Base-by-base conservation (phyloP, 2,888 invertebrate genomes). In the Steinernema hermaphroditum region DNA sequence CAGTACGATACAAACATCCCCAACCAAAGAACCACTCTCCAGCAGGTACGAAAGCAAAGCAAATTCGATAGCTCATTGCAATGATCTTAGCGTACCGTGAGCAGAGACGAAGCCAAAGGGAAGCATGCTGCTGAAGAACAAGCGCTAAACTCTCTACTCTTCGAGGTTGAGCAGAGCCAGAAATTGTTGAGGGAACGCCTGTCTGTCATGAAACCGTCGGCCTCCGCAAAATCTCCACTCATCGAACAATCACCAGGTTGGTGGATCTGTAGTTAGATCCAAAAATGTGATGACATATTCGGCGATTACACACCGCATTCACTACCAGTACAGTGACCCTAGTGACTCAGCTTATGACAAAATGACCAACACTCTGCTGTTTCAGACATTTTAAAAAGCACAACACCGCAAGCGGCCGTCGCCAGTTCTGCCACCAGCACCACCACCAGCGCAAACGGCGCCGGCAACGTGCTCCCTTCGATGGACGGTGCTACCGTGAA, bases 301-400 rank as follows among this genome's bases (percentile, higher is more conserved):
- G n/a, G 8, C n/a, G 32, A n/a, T n/a, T n/a, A n/a, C n/a, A n/a
- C n/a, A n/a, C n/a, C n/a, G n/a, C n/a, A n/a, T n/a, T n/a, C n/a
- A n/a, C n/a, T n/a, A n/a, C n/a, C n/a, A n/a, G n/a, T n/a, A n/a
- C n/a, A n/a, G n/a, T n/a, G n/a, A n/a, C n/a, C n/a, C n/a, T n/a
- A n/a, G n/a, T 69, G 75, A 94, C 94, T 87, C 92, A 88, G 72
- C 92, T 92, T 37, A 4, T 37, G 37, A 37, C 37, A 37, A 4
- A 37, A 4, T 12, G 37, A 8, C 37, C 37, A 37, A 37, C 12
- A 12, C n/a, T 37, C 37, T 12, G 6, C 37, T 12, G 50, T 50
- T 50, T 50, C 22, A 50, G 50, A 50, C 19, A 50, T 50, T 24
- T 1, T 50, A 2, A 50, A 50, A 24, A 19, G 24, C 12, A 24